Evolutionary conservation across 2,888 invertebrate genomes (phyloP).

Genomic region (Panzeria rudis): DNA sequence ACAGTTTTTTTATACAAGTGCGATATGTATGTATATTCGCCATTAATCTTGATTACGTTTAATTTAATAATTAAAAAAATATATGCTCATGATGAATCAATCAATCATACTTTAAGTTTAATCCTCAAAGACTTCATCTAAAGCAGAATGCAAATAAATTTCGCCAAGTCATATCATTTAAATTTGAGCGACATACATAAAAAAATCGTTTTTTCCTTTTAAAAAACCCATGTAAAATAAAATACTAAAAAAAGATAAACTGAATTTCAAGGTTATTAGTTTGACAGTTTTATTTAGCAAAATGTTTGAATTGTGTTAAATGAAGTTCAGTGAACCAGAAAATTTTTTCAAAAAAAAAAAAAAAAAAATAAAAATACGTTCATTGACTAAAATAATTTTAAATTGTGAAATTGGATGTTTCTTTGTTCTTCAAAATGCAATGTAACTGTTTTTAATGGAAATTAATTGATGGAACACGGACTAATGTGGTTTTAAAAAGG

Average conservation of each 20-base stretch:
- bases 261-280: constrained; percentile 57
- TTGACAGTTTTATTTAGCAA: constrained; percentile 16
- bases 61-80: too few species aligned
- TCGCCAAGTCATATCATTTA: too few species aligned
- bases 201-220: background rate
- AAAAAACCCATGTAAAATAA: background rate
- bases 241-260: background rate
- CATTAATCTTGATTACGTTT: too few species aligned
- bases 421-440: constrained; percentile 20
- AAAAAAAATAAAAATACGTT: background rate
- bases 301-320: constrained; percentile 18
- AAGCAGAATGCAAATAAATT: too few species aligned
- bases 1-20: too few species aligned
- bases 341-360: constrained; percentile 18
- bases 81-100: too few species aligned
- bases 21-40: too few species aligned
- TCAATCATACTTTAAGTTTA: too few species aligned
- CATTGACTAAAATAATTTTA: constrained; percentile 4
- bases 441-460: constrained; percentile 44
- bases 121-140: too few species aligned
- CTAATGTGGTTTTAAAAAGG: background rate
- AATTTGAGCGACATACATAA: background rate
- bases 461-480: constrained; percentile 24
- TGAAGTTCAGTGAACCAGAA: constrained; percentile 57
- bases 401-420: constrained; percentile 22